These are phyloP conservation scores for Crotalus helleri DNA, from an alignment of 2,113 vertebrate species.

Conservation along the genomic window DNA sequence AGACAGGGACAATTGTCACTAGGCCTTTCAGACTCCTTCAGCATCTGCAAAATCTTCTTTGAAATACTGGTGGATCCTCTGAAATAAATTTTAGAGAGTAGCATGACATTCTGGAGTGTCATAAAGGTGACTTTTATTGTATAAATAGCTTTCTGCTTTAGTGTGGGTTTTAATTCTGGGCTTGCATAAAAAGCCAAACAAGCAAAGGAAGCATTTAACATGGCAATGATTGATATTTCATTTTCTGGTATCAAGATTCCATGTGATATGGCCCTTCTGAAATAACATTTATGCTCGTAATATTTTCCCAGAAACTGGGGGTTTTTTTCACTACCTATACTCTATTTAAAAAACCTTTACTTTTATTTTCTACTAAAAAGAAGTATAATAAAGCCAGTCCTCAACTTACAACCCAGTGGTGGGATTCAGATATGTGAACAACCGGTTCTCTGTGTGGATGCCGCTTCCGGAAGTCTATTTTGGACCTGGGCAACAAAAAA, in stretches of 20 bases:
- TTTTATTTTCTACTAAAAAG: conserved; percentile 1
- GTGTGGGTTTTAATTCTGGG: background rate
- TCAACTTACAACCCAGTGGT: background rate
- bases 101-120: background rate
- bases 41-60: background rate
- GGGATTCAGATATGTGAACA: too few species aligned
- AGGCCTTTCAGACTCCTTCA: background rate
- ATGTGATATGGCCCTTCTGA: conserved; percentile 55
- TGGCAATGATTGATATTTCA: background rate
- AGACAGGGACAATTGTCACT: background rate
- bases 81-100: background rate
- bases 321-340: background rate
- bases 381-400: background rate
- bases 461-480: too few species aligned
- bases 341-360: background rate
- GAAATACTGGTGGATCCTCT: background rate
- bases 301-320: background rate
- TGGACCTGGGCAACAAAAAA: too few species aligned
- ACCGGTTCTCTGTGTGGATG: too few species aligned
- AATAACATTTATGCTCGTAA: background rate
- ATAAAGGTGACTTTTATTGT: background rate
- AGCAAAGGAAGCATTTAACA: background rate
- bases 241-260: conserved; percentile 30
- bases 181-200: background rate
- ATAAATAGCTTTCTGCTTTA: background rate